phyloP scores from a whole-genome alignment of 2,888 invertebrate species.

The Proisotoma minuta region DNA sequence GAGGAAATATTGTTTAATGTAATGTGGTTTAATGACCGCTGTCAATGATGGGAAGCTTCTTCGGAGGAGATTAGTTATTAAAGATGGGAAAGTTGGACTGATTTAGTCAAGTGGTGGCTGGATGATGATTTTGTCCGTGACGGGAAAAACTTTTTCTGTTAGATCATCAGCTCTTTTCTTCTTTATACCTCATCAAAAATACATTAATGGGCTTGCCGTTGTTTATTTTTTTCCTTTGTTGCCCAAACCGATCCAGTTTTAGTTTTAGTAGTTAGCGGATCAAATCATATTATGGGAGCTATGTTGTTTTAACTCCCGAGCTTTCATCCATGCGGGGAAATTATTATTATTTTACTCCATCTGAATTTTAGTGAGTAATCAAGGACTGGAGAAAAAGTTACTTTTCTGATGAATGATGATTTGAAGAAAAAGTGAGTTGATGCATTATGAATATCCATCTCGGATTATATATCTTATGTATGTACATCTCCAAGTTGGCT shows the following conservation, averaged over 20 bases:
- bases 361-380: slow-evolving; percentile 21
- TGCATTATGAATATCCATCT: slow-evolving; percentile 12
- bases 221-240: slow-evolving; percentile 11
- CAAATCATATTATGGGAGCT: no score
- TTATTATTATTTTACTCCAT: slow-evolving; percentile 18
- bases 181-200: slow-evolving; percentile 48
- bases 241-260: not conserved
- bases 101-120: slow-evolving; percentile 10
- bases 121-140: slow-evolving; percentile 37
- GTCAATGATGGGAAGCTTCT: slow-evolving; percentile 4
- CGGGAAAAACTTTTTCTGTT: slow-evolving; percentile 26
- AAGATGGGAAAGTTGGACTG: slow-evolving; percentile 15
- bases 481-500: no score
- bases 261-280: no score
- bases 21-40: no score
- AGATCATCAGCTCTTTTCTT: slow-evolving; percentile 38
- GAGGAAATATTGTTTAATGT: no score
- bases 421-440: slow-evolving; percentile 9
- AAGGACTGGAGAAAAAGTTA: not conserved
- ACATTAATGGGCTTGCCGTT: slow-evolving; percentile 45
- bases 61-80: slow-evolving; percentile 9
- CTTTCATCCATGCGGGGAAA: slow-evolving; percentile 25
- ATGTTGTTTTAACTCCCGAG: no score
- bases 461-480: slow-evolving; percentile 14
- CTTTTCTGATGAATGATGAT: slow-evolving; percentile 39